These are phyloP conservation scores for Coregonus clupeaformis DNA, from an alignment of 2,113 vertebrate genomes.

Conservation along the genomic window DNA sequence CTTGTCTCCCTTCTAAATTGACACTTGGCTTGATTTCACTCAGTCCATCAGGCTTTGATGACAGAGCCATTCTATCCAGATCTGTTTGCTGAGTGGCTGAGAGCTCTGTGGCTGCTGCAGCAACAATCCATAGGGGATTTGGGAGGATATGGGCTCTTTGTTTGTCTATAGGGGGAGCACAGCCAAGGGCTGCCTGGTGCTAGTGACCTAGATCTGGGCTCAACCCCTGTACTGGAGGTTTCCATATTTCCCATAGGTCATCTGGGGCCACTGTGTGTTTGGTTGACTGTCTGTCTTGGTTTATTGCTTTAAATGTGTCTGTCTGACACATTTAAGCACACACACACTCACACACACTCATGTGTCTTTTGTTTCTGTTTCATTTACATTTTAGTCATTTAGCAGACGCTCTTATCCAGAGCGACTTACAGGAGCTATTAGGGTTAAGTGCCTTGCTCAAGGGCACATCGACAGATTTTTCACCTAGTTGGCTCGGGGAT, in stretches of 20 bases:
- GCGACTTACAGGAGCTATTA: too few relatives aligned
- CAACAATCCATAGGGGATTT: constrained; percentile 54
- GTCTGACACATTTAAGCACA: not conserved
- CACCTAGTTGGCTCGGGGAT: too few relatives aligned
- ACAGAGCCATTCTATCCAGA: not conserved
- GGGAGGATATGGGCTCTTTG: constrained; percentile 54
- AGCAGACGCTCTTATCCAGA: too few relatives aligned
- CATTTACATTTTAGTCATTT: too few relatives aligned
- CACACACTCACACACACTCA: too few relatives aligned
- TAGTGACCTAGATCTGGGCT: constrained; percentile 64
- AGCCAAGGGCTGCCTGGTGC: constrained; percentile 7
- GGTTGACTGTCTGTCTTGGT: not conserved
- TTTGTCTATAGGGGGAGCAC: constrained; percentile 60
- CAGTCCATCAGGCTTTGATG: not conserved
- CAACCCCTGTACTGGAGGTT: constrained; percentile 17
- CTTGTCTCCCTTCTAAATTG: not conserved
- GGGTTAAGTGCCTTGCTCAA: too few relatives aligned
- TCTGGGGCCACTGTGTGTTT: not conserved
- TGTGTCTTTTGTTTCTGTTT: too few relatives aligned
- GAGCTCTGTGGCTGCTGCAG: not conserved
- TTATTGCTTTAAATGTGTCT: not conserved
- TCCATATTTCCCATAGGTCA: too few relatives aligned
- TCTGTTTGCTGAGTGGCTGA: not conserved
- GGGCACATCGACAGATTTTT: too few relatives aligned
- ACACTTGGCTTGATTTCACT: not conserved